Base-by-base conservation (phyloP, 2,797 vertebrate genomes). In the Propithecus deckenii region DNA sequence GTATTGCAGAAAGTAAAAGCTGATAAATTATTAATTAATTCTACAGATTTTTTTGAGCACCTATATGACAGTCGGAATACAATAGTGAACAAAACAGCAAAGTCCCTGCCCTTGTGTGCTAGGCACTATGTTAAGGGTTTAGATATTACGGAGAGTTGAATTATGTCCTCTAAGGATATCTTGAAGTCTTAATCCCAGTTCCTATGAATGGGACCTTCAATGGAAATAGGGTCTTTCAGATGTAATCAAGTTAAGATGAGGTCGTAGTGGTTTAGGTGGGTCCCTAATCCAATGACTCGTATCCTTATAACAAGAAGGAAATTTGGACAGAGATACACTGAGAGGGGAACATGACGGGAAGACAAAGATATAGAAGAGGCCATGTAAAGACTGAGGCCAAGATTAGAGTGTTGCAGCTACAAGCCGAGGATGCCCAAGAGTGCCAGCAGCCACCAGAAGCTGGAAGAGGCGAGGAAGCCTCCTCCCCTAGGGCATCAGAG, bases 401-500 rank as follows among this genome's bases (percentile, higher is more conserved):
- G 35, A 9, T 0, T 14, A 55, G 63, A 30, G 35, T 10, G 18
- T 28, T 0, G 22, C 4, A 4, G 52, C 23, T 7, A 23, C 15
- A 50, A 30, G 52, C 43, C 35, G 0, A 22, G 48, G 32, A 38
- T 2, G 57, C 10, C 14, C 18, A 6, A 25, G 59, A 30, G 2
- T 0, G 23, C 46, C 32, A 5, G 22, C 86, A 75, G 22, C 23
- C 3, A 17, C 15, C 11, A 1, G 28, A 5, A 23, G 59, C 79
- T 76, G 32, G 10, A 30, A 5, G 0, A 38, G 5, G 7, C 25
- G 15, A 65, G 25, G n/a, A 69, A 59, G 79, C 9, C 4, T 4
- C n/a, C n/a, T 59, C 25, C 28, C 17, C 1, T 4, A 4, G 2
- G 28, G 13, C 59, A 0, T 8, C 25, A 18, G 9, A 2, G 32